Evolutionary conservation across 2,113 vertebrate species (phyloP), one percentile per base, ranked within the genome.

Genomic region (Oryzias curvinotus): DNA sequence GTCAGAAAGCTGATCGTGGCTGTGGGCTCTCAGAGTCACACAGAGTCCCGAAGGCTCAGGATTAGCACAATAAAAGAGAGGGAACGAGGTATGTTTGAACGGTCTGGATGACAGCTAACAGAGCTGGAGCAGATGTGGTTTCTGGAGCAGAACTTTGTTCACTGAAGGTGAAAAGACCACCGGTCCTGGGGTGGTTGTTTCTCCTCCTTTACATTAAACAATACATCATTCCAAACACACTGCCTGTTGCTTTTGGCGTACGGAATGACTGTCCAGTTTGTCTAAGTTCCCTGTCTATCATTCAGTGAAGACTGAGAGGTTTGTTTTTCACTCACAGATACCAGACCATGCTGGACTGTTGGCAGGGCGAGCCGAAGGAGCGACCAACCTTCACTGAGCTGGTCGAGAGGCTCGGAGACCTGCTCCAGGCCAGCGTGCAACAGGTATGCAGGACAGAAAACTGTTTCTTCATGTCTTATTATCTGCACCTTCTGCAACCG

Each of bases 341-440:
- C 81, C 93, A 96, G 86, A 96, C 95, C 23, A 98, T 98, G 95
- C 85, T 98, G 88, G 94, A 96, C 51, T 96, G 96, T 68, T 98
- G 96, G 95, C 92, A 95, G 0, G 93, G 94, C 0, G 90, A 92
- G 1, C 89, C 94, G 13, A 87, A 85, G 4, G 88, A 95, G 57
- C 88, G 95, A 23, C 95, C 95, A 0, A 96, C 91, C 1, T 98
- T 97, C 90, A 95, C 90, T 0, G 94, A 96, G 64, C 91, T 98
- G 10, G 95, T 97, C 68, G 94, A 94, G 66, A 89, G 85, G 57
- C 85, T 98, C 18, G 96, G 96, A 84, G 95, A 98, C 61, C 88
- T 98, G n/a, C 94, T 97, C 0, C 94, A 97, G 85, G 96, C 95
- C 59, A 98, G 93, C 1, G 95, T 97, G n/a, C 94, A 98, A 83